Evolutionary conservation across 2,113 vertebrate species (phyloP).

Genomic region (Himantopus leucocephalus): DNA sequence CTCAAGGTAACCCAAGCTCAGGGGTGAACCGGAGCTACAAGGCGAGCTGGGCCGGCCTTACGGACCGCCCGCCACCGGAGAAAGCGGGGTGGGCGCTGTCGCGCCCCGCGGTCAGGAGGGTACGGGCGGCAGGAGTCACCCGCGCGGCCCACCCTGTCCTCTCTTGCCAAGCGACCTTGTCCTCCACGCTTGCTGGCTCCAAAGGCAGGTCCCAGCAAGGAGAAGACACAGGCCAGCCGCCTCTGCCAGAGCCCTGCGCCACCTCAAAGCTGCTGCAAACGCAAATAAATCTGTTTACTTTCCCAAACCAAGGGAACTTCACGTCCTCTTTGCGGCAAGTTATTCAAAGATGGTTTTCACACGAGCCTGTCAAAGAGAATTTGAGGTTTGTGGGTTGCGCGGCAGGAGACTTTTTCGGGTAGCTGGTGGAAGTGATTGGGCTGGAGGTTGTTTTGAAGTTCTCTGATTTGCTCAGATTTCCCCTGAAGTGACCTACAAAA

Average conservation of each 20-base stretch:
- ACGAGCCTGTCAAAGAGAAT: neutral
- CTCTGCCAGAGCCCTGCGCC: neutral
- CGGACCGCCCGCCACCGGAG: fast-evolving
- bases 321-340: neutral
- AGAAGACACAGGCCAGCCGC: neutral
- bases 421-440: neutral
- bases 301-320: neutral
- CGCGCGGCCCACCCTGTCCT: fast-evolving
- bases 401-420: neutral
- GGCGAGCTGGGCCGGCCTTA: neutral
- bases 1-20: slow-evolving; percentile 20
- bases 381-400: neutral
- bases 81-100: fast-evolving
- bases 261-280: neutral
- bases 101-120: fast-evolving
- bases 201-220: neutral
- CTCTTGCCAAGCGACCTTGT: fast-evolving
- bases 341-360: neutral
- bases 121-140: neutral
- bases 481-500: slow-evolving; percentile 44
- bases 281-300: neutral
- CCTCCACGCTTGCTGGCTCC: fast-evolving
- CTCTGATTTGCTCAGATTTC: neutral
- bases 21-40: neutral
- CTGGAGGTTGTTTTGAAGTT: neutral